Percentiles rank a stretch among this genome's conserved stretches.
These are phyloP conservation scores for Talpa occidentalis DNA, from an alignment of 2,113 vertebrate genomes.

Conservation along the genomic window DNA sequence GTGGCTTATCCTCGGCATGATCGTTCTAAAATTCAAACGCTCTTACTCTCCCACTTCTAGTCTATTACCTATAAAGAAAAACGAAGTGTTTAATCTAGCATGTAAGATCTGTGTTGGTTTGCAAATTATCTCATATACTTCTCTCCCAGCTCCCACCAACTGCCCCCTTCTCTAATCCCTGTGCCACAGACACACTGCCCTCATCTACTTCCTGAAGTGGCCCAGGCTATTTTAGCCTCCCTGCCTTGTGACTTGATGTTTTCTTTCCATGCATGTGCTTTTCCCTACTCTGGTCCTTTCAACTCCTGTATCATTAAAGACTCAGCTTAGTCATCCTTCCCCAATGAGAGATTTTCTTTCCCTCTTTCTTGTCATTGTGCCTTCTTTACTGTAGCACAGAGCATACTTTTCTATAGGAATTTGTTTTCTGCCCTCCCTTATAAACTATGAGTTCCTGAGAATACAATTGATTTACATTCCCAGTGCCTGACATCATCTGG, in stretches of 20 bases:
- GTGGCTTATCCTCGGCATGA: background rate
- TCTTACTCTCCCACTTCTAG: background rate
- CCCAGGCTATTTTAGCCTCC: background rate
- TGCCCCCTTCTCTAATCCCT: background rate
- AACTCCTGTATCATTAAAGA: background rate
- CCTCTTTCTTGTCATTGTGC: background rate
- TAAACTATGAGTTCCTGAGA: background rate
- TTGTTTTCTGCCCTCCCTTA: background rate
- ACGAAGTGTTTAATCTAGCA: background rate
- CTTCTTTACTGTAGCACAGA: background rate
- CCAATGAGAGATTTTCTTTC: conserved; percentile 13
- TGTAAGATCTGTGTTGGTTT: background rate
- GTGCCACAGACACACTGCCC: background rate
- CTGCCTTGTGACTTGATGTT: conserved; percentile 1
- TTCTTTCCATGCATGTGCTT: background rate
- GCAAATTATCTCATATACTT: background rate
- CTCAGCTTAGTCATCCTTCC: background rate
- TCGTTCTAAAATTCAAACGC: conserved; percentile 1
- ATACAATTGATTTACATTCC: background rate
- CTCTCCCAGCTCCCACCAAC: too few species aligned
- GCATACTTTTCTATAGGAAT: background rate
- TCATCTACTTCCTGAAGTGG: background rate
- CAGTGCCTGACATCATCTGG: background rate
- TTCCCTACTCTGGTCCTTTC: background rate
- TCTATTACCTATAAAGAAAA: background rate